phyloP scores from a whole-genome alignment of 53 echinoderm and acorn worm species.

The Crossaster papposus region DNA sequence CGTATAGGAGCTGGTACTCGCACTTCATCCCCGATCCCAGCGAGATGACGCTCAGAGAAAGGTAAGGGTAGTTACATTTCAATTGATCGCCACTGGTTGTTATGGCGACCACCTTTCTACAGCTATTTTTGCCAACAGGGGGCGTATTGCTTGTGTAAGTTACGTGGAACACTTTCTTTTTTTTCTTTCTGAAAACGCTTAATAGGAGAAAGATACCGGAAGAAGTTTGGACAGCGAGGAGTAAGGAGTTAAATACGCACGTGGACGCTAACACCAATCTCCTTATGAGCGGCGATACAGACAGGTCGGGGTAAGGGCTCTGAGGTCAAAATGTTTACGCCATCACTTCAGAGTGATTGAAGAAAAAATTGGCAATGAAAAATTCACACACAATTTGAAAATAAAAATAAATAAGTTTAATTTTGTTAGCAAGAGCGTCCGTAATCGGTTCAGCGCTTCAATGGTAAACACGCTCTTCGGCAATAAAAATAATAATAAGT shows the following conservation, averaged over 20 bases:
- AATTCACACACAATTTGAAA: too few relatives aligned
- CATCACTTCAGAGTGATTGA: background rate
- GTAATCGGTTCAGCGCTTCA: too few relatives aligned
- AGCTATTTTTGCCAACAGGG: background rate
- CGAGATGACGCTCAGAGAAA: constrained; percentile 75
- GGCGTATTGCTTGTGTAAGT: background rate
- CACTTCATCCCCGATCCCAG: constrained; percentile 74
- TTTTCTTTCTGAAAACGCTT: too few relatives aligned
- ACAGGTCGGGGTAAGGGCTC: constrained; percentile 78
- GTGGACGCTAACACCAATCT: constrained; percentile 72
- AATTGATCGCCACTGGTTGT: background rate
- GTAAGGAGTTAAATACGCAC: constrained; percentile 67
- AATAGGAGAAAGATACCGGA: constrained; percentile 42
- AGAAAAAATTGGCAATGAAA: too few relatives aligned
- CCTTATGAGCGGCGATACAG: constrained; percentile 84
- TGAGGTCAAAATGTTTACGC: background rate
- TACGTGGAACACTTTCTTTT: too few relatives aligned
- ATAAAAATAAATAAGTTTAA: too few relatives aligned
- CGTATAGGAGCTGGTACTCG: constrained; percentile 85
- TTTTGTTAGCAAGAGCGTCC: too few relatives aligned
- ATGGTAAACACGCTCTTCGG: too few relatives aligned
- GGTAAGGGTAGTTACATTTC: constrained; percentile 43
- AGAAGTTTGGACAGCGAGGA: constrained; percentile 41
- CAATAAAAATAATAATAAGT: too few relatives aligned
- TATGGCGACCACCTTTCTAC: background rate